These are phyloP conservation scores for Pavo muticus DNA, from an alignment of 2,113 vertebrate genomes.

Conservation along the genomic window DNA sequence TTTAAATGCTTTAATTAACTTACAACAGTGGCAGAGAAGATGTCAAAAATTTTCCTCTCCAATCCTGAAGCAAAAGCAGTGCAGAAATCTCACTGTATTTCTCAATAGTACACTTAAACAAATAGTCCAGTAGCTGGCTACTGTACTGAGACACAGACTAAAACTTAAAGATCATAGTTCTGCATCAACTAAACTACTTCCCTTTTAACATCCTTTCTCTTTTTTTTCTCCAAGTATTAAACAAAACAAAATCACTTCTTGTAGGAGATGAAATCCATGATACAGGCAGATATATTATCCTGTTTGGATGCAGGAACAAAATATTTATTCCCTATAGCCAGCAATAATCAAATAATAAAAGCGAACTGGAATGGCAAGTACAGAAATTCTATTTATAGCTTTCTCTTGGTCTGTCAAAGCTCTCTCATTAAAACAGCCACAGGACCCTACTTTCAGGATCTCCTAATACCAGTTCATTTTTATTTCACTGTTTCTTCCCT, in stretches of 20 bases:
- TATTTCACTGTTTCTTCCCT: not conserved
- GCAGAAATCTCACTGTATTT: not conserved
- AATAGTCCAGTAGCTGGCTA: not conserved
- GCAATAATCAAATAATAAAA: not conserved
- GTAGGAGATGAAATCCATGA: not conserved
- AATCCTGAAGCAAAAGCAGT: not conserved
- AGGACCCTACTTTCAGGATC: not conserved
- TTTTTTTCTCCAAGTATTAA: not conserved
- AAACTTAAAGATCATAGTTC: not conserved
- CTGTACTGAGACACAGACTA: not conserved
- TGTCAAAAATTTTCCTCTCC: not conserved
- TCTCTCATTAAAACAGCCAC: not conserved
- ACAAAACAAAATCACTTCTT: not conserved
- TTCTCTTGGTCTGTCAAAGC: not conserved
- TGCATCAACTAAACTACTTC: not conserved
- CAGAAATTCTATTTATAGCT: not conserved
- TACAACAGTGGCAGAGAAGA: not conserved
- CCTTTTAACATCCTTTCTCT: not conserved
- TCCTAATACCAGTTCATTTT: not conserved
- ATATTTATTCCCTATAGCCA: not conserved
- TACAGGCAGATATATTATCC: not conserved
- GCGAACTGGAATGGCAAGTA: not conserved
- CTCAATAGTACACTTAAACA: not conserved
- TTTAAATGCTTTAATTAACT: not conserved
- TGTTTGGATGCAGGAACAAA: not conserved